Base-by-base conservation (phyloP, 1,140 invertebrate genomes). In the Dendrolimus punctatus region DNA sequence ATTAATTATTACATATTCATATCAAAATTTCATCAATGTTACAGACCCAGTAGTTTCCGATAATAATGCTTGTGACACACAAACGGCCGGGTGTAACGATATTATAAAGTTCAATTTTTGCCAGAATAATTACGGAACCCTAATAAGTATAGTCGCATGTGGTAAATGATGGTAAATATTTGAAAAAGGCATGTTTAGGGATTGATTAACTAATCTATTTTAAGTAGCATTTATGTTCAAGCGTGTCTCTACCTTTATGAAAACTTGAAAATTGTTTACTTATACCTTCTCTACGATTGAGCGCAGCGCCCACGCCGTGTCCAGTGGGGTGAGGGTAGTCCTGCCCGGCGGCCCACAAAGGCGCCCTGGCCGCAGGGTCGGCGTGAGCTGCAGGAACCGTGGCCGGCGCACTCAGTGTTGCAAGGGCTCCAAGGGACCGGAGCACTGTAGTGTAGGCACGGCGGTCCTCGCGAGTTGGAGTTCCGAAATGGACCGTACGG, bases 291-390 rank as follows among this genome's bases (percentile, higher is more conserved):
- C 95, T 93, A 45, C 95, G 93, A 61, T 92, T 93, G 4, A 95
- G 89, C 71, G 95, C 97, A 9, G 94, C 90, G 1, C 97, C 97
- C 36, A 98, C 94, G 6, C 96, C 96, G 77, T 98, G 95, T 4
- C 96, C 95, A 0, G 96, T 97, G 4, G 94, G 94, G 74, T 97
- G 95, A 9, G 90, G 83, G 76, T 96, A 98, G 77, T 99, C 94
- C 56, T 93, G 89, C 46, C 94, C 93, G 39, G 89, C 85, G 23
- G 91, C 88, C 95, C 96, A 98, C 4, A 98, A 85, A n/a, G 92
- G 90, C 40, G 90, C 89, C 10, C 96, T 86, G 0, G 94, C 94
- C 6, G 96, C 70, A 0, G 92, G 89, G 80, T 97, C 95, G 1
- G 95, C 83, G 57, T 92, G 90, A 38, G 91, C 90, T 0, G 90